phyloP scores from a whole-genome alignment of 2,113 vertebrate species.

The Elgaria multicarinata region DNA sequence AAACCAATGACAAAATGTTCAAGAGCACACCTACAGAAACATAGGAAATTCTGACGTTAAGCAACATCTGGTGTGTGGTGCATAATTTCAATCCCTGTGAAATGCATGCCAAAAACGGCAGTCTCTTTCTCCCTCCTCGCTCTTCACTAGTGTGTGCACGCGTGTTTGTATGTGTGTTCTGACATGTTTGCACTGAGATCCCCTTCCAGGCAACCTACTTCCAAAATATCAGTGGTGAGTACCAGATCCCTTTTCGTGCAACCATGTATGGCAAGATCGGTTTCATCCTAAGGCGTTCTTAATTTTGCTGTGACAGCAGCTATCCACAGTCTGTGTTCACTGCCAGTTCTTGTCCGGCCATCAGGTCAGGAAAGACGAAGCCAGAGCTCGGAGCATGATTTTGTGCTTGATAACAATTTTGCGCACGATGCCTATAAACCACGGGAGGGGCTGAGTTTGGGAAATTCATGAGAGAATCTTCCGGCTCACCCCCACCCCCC shows the following conservation, averaged over 20 bases:
- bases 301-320: conserved; percentile 63
- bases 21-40: neutral
- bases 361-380: conserved; percentile 60
- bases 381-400: neutral
- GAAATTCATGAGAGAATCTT: neutral
- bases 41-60: conserved; percentile 47
- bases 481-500: conserved; percentile 46
- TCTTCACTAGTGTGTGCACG: conserved; percentile 39
- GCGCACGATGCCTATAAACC: neutral
- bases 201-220: conserved; percentile 68
- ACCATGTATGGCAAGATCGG: conserved; percentile 64
- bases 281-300: conserved; percentile 64
- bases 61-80: conserved; percentile 39
- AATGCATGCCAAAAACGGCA: conserved; percentile 35
- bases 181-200: conserved; percentile 69
- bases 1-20: too few relatives aligned
- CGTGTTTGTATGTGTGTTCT: conserved; percentile 47
- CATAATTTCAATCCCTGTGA: conserved; percentile 28
- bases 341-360: conserved; percentile 67
- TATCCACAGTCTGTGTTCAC: conserved; percentile 62
- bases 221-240: conserved; percentile 68
- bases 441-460: neutral
- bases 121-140: conserved; percentile 33
- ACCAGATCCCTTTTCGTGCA: conserved; percentile 66
- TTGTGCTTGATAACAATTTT: neutral